Evolutionary conservation across 1,140 invertebrate species (phyloP).

Genomic region (Heliconius hermathena): DNA sequence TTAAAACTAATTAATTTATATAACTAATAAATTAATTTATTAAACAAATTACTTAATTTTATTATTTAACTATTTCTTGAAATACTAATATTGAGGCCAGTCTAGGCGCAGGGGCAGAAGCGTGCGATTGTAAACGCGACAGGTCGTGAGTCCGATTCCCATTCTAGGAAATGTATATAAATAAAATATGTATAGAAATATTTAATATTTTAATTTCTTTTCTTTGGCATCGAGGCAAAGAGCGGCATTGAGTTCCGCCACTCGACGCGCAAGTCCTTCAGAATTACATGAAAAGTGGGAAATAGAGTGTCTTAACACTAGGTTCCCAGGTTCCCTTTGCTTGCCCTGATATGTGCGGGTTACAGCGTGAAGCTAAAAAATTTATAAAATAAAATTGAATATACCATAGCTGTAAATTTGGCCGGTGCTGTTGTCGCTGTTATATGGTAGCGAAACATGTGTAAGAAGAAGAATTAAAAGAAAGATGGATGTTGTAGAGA

Average conservation of each 20-base stretch:
- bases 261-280: neutral
- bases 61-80: too few relatives aligned
- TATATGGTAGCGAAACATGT: too few relatives aligned
- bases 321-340: neutral
- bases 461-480: too few relatives aligned
- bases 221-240: neutral
- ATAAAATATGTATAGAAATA: too few relatives aligned
- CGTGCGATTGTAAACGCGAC: neutral
- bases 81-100: neutral
- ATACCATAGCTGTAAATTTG: too few relatives aligned
- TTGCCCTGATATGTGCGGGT: neutral
- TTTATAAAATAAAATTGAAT: too few relatives aligned
- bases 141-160: neutral
- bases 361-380: constrained; percentile 4
- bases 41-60: too few relatives aligned
- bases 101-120: neutral
- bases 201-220: neutral
- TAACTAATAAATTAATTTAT: too few relatives aligned
- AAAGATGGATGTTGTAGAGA: too few relatives aligned
- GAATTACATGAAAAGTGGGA: neutral
- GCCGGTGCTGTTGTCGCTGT: too few relatives aligned
- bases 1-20: too few relatives aligned
- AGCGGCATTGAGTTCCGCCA: neutral
- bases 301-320: neutral
- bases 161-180: neutral